phyloP scores from a whole-genome alignment of 2,797 vertebrate species.

The Tokudaia tokunoshimensis region DNA sequence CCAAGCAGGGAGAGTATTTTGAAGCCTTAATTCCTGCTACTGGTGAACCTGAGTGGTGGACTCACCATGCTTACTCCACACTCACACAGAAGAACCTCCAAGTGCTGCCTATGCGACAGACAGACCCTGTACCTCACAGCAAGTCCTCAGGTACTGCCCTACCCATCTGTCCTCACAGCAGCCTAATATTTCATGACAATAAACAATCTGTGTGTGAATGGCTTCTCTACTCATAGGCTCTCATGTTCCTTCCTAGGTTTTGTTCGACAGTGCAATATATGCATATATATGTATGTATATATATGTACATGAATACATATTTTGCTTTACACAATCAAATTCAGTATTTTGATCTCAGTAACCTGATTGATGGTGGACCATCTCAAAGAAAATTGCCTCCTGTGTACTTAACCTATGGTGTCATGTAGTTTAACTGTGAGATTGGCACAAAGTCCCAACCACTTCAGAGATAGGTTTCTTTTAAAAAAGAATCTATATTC shows the following conservation, averaged over 20 bases:
- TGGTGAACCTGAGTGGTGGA: neutral
- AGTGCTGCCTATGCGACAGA: neutral
- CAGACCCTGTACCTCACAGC: neutral
- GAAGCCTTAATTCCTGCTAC: neutral
- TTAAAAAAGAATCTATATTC: constrained; percentile 15
- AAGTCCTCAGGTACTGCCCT: neutral
- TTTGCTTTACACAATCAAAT: constrained; percentile 39
- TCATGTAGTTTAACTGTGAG: neutral
- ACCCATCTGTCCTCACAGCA: neutral
- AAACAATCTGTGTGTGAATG: constrained; percentile 16
- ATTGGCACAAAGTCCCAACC: neutral
- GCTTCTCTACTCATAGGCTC: neutral
- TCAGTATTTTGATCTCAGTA: constrained; percentile 14
- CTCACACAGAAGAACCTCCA: neutral
- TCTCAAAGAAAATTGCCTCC: neutral
- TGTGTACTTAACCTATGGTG: neutral
- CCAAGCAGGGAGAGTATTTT: neutral
- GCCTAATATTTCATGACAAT: neutral
- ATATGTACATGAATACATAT: neutral
- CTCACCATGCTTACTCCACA: neutral
- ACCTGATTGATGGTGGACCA: neutral
- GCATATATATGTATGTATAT: neutral
- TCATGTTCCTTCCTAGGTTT: constrained; percentile 21
- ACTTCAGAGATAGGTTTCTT: constrained; percentile 18
- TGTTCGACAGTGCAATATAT: neutral